Percentiles rank a stretch among this genome's conserved stretches.
Evolutionary conservation across 2,113 vertebrate genomes (phyloP).

Genomic region (Trogon surrucura): DNA sequence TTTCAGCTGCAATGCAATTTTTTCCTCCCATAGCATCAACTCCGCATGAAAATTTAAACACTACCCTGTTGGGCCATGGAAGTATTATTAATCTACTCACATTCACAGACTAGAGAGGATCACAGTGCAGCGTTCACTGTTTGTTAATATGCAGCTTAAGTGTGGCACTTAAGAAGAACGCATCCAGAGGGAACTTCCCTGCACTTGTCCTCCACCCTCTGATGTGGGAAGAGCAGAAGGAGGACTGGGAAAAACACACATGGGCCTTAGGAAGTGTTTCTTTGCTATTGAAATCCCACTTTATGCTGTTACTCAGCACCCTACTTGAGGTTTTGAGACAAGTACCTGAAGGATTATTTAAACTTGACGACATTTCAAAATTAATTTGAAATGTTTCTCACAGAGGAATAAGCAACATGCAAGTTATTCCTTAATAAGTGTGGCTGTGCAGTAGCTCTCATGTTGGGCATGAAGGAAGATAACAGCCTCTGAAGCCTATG

Average conservation of each 20-base stretch:
- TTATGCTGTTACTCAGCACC: not conserved
- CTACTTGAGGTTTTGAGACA: not conserved
- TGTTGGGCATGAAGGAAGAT: not conserved
- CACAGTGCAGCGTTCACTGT: rapidly evolving
- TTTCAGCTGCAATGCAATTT: not conserved
- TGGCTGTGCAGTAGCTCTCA: not conserved
- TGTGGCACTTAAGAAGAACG: not conserved
- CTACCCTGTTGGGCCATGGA: rapidly evolving
- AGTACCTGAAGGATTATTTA: not conserved
- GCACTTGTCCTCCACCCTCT: not conserved
- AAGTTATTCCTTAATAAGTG: not conserved
- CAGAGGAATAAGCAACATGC: not conserved
- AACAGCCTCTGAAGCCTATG: not conserved
- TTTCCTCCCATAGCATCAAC: not conserved
- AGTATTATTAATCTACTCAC: not conserved
- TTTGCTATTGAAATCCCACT: not conserved
- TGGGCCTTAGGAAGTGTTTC: not conserved
- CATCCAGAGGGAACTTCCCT: not conserved
- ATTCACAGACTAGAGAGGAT: not conserved
- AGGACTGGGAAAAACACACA: not conserved
- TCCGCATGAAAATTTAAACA: not conserved
- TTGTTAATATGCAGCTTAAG: not conserved
- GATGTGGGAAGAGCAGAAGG: rapidly evolving
- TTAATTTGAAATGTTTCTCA: not conserved
- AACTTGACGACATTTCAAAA: not conserved